These are phyloP conservation scores for Eospalax fontanierii DNA, from an alignment of 2,797 vertebrate genomes.

Conservation along the genomic window DNA sequence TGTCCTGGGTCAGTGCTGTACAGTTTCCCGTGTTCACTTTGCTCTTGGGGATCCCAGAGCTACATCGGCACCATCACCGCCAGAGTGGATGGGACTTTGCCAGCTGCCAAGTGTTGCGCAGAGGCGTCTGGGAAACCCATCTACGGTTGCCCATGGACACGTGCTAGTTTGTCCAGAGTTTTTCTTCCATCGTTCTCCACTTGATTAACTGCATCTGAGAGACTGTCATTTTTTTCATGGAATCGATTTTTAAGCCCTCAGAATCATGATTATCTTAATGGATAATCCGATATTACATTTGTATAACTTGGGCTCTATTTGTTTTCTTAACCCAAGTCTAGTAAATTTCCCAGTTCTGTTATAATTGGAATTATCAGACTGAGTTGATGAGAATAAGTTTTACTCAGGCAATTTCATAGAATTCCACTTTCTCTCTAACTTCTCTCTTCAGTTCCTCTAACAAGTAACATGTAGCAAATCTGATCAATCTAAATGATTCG, in stretches of 20 bases:
- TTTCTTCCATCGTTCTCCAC: background rate
- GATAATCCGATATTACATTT: background rate
- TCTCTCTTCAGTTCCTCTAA: background rate
- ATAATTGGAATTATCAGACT: background rate
- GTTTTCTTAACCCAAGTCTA: background rate
- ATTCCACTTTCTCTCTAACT: background rate
- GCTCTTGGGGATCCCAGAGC: background rate
- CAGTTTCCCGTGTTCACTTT: background rate
- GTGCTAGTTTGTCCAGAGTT: no score
- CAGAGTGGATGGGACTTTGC: background rate
- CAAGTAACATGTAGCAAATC: background rate
- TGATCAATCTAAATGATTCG: background rate
- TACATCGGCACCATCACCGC: background rate
- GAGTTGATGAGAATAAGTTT: background rate
- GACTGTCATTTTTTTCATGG: background rate
- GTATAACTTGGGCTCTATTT: background rate
- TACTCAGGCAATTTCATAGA: background rate
- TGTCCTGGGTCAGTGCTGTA: background rate
- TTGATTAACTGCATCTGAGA: background rate
- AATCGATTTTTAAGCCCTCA: background rate
- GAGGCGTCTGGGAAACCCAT: background rate
- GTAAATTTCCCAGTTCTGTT: background rate
- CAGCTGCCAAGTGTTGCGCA: fast-evolving
- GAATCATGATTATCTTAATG: background rate
- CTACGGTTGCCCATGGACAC: background rate